Base-by-base conservation (phyloP, 2,888 invertebrate genomes). In the Campaea margaritaria region DNA sequence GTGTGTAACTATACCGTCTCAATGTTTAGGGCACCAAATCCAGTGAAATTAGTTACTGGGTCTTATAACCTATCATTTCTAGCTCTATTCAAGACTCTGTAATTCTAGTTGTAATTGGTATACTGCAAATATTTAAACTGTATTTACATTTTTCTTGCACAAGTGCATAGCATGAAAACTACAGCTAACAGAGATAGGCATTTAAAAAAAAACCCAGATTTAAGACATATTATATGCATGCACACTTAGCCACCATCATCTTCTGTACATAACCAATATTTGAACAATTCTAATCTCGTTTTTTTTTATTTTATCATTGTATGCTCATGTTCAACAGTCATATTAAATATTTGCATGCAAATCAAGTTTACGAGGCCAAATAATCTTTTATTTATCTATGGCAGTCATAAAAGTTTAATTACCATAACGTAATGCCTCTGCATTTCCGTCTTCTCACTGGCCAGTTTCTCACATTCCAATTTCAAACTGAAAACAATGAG, bases 371-470 rank as follows among this genome's bases (percentile, higher is more conserved):
- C 50, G 67, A 65, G 65, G 65, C 59, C 51, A 56, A 52, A 64
- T 60, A 62, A 67, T 58, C 56, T 49, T 62, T 64, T 69, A 65
- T 62, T 65, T 67, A 66, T 67, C 63, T 65, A 59, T 39, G 39
- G 57, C 44, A 58, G 50, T 48, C 68, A 65, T 70, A 67, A 71
- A 73, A 63, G 58, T 69, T 61, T 67, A 72, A 71, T 95, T 94
- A 99, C 98, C 98, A 99, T 99, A 79, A 99, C 98, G 94, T 99
- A 99, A 94, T 99, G 98, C 91, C 99, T 94, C 93, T 99, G 99
- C 96, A 99, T 98, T 94, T 99, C 98, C 78, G 98, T 99, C 94
- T 99, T 99, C 93, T 99, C 99, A 90, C 96, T 97, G 69, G 97
- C 98, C 87, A 99, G 93, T 93, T 99, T 99, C 91, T 99, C 99